Evolutionary conservation across 2,888 invertebrate species (phyloP), one percentile per base, ranked within the genome.

Genomic region (Elmis aenea): DNA sequence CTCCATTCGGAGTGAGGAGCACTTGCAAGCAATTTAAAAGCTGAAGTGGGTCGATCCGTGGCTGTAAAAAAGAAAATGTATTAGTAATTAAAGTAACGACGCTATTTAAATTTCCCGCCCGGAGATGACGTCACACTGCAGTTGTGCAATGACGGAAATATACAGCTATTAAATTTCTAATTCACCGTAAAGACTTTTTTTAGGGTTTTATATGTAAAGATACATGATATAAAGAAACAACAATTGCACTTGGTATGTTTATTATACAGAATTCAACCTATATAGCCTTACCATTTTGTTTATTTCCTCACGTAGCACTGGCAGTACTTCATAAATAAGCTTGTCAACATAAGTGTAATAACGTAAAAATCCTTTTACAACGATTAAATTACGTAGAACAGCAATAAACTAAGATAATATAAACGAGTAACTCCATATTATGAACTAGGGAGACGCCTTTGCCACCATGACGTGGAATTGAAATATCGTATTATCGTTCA

Each of bases 21-120:
- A 93, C 88, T 60, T 85, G 83, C 39, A 95, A 77, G 66, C 93
- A 93, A 67, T 84, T 87, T 45, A 95, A 73, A 55, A 95, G 74
- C 64, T 92, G 87, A 50, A 85, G 73, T 32, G 93, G 93, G 70
- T 92, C 91, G 62, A 93, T 92, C 28, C 93, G 86, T 39, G 93
- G 92, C 94, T 94, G 78, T 42, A 80, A 71, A 45, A 67, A 62
- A 66, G 69, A 59, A 51, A 45, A 55, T 59, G 51, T n/a, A n/a
- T n/a, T n/a, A n/a, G n/a, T n/a, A n/a, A n/a, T n/a, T n/a, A 20
- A 13, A 5, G 8, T 8, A 4, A 5, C n/a, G 5, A 23, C 2
- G 10, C 23, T 6, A 23, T 5, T n/a, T n/a, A n/a, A 23, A 38
- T 23, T 24, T 6, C 20, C 27, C 40, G 26, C 23, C 5, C 12